Conservation (phyloP, 2,888 invertebrate genomes). For the Panopea generosa region DNA sequence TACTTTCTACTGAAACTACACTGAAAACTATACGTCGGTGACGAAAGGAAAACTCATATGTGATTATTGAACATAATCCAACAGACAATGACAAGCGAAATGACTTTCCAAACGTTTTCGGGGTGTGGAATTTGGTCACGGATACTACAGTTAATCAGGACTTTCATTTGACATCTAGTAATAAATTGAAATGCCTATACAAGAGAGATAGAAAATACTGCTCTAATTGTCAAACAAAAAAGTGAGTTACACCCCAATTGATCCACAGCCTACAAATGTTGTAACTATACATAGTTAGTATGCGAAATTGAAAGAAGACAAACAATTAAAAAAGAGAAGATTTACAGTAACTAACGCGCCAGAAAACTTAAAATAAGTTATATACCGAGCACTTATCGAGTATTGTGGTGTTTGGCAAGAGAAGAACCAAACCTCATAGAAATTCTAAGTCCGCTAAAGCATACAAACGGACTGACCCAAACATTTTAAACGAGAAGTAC, state of each 20-base stretch:
- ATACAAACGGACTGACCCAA: not conserved
- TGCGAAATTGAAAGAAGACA: constrained; percentile 9
- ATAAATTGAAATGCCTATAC: constrained; percentile 1
- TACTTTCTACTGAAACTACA: not conserved
- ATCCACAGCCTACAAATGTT: constrained; percentile 16
- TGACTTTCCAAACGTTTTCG: constrained; percentile 8
- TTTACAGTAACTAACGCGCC: constrained; percentile 7
- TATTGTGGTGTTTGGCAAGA: not conserved
- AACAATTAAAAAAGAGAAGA: constrained; percentile 5
- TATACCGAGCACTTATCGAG: not conserved
- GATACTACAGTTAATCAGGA: constrained; percentile 13
- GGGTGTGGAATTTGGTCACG: constrained; percentile 9
- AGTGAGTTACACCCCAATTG: not conserved
- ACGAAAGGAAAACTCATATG: not conserved
- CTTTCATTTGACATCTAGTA: not conserved
- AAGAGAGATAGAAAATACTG: not conserved
- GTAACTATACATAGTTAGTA: constrained; percentile 18
- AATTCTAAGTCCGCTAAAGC: not conserved
- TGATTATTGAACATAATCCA: not conserved
- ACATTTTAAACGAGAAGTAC: not conserved
- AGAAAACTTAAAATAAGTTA: not conserved
- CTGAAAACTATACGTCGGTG: not conserved
- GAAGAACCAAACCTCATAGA: not conserved
- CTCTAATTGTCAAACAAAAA: not conserved
- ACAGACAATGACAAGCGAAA: not conserved